A percentile compares a stretch with the other conserved stretches of the same genome.
Conservation (phyloP, 1,140 invertebrate species). For the Spodoptera litura region DNA sequence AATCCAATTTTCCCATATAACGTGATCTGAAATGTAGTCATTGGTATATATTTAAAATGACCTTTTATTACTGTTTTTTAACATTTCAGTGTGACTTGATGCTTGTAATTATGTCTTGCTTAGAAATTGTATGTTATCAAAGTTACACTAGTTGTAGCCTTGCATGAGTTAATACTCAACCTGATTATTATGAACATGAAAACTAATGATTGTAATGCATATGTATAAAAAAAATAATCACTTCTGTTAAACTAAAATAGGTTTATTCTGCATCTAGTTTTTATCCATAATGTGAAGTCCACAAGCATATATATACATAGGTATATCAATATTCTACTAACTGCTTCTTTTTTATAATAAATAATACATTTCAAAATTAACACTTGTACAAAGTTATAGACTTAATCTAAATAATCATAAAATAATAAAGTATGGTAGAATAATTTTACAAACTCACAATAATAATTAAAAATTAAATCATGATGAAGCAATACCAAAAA, state of each 20-base stretch:
- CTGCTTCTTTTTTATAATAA: too few species aligned
- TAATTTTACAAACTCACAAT: conserved; percentile 48
- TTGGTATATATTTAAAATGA: too few species aligned
- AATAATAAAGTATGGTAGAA: background rate
- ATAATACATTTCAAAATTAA: background rate
- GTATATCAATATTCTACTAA: too few species aligned
- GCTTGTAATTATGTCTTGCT: too few species aligned
- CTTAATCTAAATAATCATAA: conserved; percentile 32
- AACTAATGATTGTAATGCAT: background rate
- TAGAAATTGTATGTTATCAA: too few species aligned
- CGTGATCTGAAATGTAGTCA: too few species aligned
- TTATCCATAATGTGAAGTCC: background rate
- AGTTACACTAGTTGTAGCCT: background rate
- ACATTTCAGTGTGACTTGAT: too few species aligned
- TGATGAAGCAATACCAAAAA: conserved; percentile 90
- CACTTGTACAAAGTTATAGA: conserved; percentile 10
- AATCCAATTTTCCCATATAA: too few species aligned
- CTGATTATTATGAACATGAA: too few species aligned
- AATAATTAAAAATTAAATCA: conserved; percentile 61
- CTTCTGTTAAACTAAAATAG: background rate
- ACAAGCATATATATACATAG: too few species aligned
- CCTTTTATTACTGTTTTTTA: too few species aligned
- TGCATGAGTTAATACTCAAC: background rate
- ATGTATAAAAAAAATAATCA: background rate
- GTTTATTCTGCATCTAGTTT: conserved; percentile 6